These are phyloP conservation scores for Girardinus metallicus DNA, from an alignment of 2,797 vertebrate genomes.

Conservation along the genomic window DNA sequence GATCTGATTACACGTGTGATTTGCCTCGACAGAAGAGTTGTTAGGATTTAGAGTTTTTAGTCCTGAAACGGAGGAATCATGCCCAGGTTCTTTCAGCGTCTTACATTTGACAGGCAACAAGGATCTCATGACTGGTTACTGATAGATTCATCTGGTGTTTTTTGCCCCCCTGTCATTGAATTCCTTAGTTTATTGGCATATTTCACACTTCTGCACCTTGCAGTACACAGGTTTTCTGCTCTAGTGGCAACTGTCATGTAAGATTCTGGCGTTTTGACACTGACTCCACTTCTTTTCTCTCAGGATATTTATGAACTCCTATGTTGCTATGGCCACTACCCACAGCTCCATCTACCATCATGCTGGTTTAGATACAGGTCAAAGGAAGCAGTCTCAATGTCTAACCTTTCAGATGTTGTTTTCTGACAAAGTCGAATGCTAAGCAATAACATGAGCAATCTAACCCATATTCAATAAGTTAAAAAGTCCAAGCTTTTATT, in stretches of 20 bases:
- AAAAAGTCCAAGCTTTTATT: not conserved
- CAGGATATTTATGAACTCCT: not conserved
- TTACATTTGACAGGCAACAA: not conserved
- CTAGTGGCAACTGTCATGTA: constrained; percentile 1
- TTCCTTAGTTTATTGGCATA: not conserved
- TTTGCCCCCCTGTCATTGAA: not conserved
- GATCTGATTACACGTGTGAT: not conserved
- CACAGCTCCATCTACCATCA: not conserved
- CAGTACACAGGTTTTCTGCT: not conserved
- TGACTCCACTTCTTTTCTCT: not conserved
- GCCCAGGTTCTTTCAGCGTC: not conserved
- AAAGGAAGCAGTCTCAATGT: not conserved
- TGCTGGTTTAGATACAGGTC: not conserved
- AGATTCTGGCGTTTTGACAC: not conserved
- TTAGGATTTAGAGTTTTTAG: not conserved
- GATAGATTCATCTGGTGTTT: not conserved
- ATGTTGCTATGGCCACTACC: not conserved
- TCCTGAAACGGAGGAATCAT: not conserved
- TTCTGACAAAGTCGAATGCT: not conserved
- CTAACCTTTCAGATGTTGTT: not conserved
- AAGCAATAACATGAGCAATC: not conserved
- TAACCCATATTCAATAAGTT: not conserved
- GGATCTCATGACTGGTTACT: not conserved
- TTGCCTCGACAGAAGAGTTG: not conserved
- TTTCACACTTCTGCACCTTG: constrained; percentile 2